Evolutionary conservation across 1,140 invertebrate genomes (phyloP).

Genomic region (Campoletis sonorensis): DNA sequence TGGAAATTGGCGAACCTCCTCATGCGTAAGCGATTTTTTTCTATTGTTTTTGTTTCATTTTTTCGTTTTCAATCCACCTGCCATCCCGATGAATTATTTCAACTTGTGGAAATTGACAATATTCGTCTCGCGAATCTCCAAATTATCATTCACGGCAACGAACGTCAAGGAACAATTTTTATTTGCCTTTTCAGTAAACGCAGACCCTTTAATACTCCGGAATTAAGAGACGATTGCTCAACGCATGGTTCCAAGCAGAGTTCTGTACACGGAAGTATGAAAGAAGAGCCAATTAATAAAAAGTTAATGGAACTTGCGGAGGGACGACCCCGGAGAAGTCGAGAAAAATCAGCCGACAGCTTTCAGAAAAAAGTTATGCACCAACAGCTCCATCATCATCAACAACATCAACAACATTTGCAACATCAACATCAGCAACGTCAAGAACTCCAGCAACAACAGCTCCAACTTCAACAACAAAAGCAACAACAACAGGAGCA

Average conservation of each 20-base stretch:
- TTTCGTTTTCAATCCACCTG: neutral
- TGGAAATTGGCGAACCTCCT: conserved; percentile 64
- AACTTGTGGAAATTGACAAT: neutral
- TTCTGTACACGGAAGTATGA: conserved; percentile 72
- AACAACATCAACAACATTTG: conserved; percentile 21
- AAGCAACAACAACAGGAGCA: conserved; percentile 30
- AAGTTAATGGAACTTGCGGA: conserved; percentile 75
- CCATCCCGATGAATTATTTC: too few relatives aligned
- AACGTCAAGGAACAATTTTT: too few relatives aligned
- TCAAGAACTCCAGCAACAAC: conserved; percentile 17
- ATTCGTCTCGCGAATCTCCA: neutral
- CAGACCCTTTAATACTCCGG: conserved; percentile 67
- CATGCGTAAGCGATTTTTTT: conserved; percentile 56
- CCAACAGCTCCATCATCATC: conserved; percentile 30
- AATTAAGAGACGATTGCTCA: conserved; percentile 67
- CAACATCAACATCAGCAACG: conserved; percentile 28
- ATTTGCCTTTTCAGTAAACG: conserved; percentile 63
- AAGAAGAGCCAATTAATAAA: conserved; percentile 75
- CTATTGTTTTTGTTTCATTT: conserved; percentile 36
- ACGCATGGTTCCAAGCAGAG: conserved; percentile 68
- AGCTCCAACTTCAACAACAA: conserved; percentile 11
- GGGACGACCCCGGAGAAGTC: conserved; percentile 67
- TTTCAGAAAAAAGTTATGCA: conserved; percentile 64
- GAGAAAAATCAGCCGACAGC: conserved; percentile 72
- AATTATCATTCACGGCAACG: too few relatives aligned